Percentiles rank a stretch among this genome's conserved stretches.
phyloP scores from a whole-genome alignment of 2,888 invertebrate species.

The Sympetrum striolatum region DNA sequence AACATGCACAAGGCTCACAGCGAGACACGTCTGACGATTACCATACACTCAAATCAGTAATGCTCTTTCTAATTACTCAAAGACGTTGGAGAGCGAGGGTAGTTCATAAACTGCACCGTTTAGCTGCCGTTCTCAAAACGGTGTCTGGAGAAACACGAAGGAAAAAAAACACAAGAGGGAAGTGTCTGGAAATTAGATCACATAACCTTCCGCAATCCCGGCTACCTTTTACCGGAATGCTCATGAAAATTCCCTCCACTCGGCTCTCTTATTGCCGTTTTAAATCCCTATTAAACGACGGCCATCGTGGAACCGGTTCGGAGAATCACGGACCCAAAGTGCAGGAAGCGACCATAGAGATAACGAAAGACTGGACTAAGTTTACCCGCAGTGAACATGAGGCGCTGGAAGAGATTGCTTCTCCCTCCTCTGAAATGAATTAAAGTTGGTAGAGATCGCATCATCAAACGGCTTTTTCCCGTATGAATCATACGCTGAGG shows the following conservation, averaged over 20 bases:
- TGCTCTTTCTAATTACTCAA: too few relatives aligned
- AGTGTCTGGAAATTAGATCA: not conserved
- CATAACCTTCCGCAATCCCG: conserved; percentile 27
- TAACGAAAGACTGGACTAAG: not conserved
- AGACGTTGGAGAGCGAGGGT: too few relatives aligned
- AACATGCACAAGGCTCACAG: too few relatives aligned
- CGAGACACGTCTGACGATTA: too few relatives aligned
- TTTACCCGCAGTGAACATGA: not conserved
- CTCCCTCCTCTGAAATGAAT: not conserved
- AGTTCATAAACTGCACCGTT: not conserved
- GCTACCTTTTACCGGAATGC: not conserved
- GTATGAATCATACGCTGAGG: not conserved
- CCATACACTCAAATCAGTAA: too few relatives aligned
- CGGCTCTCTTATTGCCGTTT: not conserved
- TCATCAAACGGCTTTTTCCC: not conserved
- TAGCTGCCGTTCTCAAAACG: not conserved
- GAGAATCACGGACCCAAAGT: not conserved
- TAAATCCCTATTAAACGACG: conserved; percentile 18
- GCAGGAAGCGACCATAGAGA: not conserved
- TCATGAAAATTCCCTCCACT: not conserved
- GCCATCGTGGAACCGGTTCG: conserved; percentile 8
- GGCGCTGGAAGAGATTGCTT: not conserved
- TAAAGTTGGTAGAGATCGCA: not conserved
- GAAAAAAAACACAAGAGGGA: not conserved
- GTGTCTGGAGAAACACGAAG: not conserved